Evolutionary conservation across 2,888 invertebrate genomes (phyloP).

Genomic region (Dioctria linearis): DNA sequence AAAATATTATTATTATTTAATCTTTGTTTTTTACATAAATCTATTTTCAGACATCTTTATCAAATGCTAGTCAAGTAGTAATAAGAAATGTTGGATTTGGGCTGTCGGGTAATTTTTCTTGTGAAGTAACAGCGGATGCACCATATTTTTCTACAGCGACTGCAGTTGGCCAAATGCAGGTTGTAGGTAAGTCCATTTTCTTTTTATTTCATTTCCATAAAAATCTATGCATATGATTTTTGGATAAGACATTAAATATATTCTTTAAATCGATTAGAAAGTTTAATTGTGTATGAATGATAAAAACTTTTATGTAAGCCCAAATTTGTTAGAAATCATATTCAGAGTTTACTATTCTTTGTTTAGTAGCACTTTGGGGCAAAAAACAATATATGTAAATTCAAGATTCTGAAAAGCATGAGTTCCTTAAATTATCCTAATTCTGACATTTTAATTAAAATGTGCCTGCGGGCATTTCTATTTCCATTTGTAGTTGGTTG

Average conservation of each 20-base stretch:
- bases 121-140: constrained; percentile 84
- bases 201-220: not conserved
- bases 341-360: too few species aligned
- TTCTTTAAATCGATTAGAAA: too few species aligned
- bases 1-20: constrained; percentile 17
- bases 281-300: not conserved
- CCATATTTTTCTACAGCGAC: constrained; percentile 80
- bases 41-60: constrained; percentile 77
- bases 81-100: constrained; percentile 80
- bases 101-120: constrained; percentile 83
- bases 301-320: not conserved
- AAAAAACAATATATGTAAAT: too few species aligned
- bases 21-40: constrained; percentile 54
- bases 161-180: constrained; percentile 78
- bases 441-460: too few species aligned
- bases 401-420: too few species aligned
- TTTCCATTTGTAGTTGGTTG: too few species aligned
- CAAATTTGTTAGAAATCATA: not conserved
- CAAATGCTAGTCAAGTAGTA: constrained; percentile 83
- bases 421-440: too few species aligned
- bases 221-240: not conserved
- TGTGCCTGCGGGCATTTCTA: too few species aligned
- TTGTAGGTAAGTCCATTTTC: constrained; percentile 78
- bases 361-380: too few species aligned
- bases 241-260: not conserved